These are phyloP conservation scores for Psittacula derbiana DNA, from an alignment of 2,797 vertebrate genomes.

Conservation along the genomic window DNA sequence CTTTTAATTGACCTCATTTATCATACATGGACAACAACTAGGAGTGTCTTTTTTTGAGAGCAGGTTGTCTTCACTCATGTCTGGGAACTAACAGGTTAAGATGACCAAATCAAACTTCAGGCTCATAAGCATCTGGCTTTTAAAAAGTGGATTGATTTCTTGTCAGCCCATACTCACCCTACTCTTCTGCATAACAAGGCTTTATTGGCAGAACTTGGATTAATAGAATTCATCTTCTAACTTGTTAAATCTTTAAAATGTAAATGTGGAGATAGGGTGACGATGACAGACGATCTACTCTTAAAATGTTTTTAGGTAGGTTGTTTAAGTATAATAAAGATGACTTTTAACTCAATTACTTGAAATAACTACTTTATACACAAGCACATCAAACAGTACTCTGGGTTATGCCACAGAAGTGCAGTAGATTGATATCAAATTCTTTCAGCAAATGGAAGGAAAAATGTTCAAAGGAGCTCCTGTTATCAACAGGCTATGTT, in stretches of 20 bases:
- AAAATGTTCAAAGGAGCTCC: background rate
- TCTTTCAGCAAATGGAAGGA: background rate
- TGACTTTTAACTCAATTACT: background rate
- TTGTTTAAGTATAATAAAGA: background rate
- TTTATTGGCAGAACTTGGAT: background rate
- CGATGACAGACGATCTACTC: background rate
- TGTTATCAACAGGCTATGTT: background rate
- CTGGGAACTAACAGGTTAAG: background rate
- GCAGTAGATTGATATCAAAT: background rate
- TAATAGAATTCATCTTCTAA: background rate
- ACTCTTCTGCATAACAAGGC: background rate
- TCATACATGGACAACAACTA: background rate
- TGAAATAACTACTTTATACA: background rate
- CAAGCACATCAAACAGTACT: background rate
- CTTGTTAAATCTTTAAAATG: background rate
- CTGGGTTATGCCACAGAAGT: background rate
- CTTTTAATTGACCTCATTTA: background rate
- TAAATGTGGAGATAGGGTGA: background rate
- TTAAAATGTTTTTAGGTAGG: background rate
- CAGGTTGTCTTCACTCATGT: background rate
- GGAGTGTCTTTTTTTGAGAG: background rate
- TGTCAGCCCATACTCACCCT: background rate
- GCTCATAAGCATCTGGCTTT: background rate
- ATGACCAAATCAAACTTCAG: background rate
- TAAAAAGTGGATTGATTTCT: background rate